These are phyloP conservation scores for Drosophila sturtevanti DNA, from an alignment of 1,140 invertebrate genomes.

Conservation along the genomic window DNA sequence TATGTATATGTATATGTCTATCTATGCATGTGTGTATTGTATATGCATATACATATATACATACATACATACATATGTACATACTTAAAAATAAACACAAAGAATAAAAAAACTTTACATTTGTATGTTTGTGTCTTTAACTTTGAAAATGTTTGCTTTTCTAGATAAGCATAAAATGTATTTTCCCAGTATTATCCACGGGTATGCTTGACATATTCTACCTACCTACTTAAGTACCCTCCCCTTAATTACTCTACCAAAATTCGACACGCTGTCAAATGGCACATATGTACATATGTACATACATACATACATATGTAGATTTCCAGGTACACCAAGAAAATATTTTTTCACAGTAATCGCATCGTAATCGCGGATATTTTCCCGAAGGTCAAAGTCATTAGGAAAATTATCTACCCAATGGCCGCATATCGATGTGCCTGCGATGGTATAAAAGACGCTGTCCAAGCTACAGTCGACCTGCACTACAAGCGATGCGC, in stretches of 20 bases:
- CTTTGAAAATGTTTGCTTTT: too few species aligned
- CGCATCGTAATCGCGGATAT: conserved; percentile 33
- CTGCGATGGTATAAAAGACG: conserved; percentile 60
- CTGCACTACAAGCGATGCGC: conserved; percentile 62
- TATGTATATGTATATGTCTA: too few species aligned
- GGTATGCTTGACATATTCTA: background rate
- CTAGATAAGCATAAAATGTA: background rate
- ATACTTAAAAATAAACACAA: too few species aligned
- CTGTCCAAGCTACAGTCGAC: conserved; percentile 12
- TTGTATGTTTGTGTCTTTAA: background rate
- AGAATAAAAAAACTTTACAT: too few species aligned
- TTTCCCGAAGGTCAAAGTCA: conserved; percentile 68
- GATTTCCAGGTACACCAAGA: conserved; percentile 20
- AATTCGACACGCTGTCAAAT: background rate
- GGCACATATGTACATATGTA: too few species aligned
- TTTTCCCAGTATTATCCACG: background rate
- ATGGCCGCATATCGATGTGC: conserved; percentile 39
- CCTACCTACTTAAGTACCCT: conserved; percentile 4
- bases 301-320: too few species aligned
- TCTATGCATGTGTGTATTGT: too few species aligned
- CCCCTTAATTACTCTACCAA: background rate
- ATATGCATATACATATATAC: too few species aligned
- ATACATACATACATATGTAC: background rate
- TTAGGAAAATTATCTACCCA: conserved; percentile 36
- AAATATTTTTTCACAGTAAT: conserved; percentile 38